These are phyloP conservation scores for Pangasius sanitwongsei DNA, from an alignment of 2,797 vertebrate genomes.

Conservation along the genomic window DNA sequence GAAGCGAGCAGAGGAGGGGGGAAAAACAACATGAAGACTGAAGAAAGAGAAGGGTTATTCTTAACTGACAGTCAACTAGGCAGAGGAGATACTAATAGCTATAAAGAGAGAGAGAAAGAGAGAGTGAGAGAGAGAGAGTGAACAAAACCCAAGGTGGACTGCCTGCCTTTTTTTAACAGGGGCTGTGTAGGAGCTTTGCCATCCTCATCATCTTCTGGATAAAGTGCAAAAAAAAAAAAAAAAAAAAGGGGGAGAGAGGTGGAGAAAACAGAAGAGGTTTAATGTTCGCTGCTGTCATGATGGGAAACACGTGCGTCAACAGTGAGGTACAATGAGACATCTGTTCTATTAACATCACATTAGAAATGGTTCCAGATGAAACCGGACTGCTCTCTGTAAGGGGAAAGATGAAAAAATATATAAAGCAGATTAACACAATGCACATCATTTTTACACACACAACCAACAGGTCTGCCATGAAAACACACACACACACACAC, in stretches of 20 bases:
- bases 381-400: not conserved
- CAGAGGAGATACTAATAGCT: not conserved
- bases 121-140: not conserved
- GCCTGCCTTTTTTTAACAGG: constrained; percentile 99
- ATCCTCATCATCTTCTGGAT: constrained; percentile 93
- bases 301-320: constrained; percentile 50
- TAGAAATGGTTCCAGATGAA: constrained; percentile 12
- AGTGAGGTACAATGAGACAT: constrained; percentile 48
- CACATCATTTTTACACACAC: not conserved
- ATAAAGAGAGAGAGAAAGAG: constrained; percentile 6
- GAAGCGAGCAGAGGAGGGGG: constrained; percentile 26
- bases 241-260: constrained; percentile 61
- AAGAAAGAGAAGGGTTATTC: constrained; percentile 33
- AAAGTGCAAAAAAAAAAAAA: constrained; percentile 71
- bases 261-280: constrained; percentile 73
- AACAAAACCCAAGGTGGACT: constrained; percentile 70
- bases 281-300: constrained; percentile 65
- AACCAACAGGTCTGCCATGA: not conserved
- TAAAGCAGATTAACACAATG: constrained; percentile 2
- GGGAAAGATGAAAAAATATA: not conserved
- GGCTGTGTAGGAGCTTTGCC: constrained; percentile 91
- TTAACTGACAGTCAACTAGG: constrained; percentile 13
- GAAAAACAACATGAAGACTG: constrained; percentile 42
- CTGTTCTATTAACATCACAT: constrained; percentile 36
- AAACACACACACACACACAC: not conserved